phyloP scores from a whole-genome alignment of 2,113 vertebrate species.

The Xiphophorus maculatus region DNA sequence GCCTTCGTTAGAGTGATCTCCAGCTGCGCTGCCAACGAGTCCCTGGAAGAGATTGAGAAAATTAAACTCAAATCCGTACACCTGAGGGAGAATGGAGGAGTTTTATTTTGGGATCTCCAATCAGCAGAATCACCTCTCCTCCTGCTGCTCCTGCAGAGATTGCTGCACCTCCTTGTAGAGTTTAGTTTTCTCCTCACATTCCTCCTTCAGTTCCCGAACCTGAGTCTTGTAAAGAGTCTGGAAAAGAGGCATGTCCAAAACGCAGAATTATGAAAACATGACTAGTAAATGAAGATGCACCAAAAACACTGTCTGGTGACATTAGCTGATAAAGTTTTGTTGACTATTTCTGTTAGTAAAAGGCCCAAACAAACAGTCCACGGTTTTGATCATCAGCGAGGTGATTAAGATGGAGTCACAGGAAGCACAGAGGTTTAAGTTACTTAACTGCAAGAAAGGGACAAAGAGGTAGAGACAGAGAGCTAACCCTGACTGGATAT shows the following conservation, averaged over 20 bases:
- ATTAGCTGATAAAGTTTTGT: too few species aligned
- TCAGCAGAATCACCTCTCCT: constrained; percentile 86
- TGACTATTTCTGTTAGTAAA: too few species aligned
- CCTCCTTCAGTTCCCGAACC: constrained; percentile 97
- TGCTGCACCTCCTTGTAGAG: constrained; percentile 95
- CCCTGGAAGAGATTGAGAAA: constrained; percentile 75
- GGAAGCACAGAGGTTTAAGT: background rate
- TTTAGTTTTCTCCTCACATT: constrained; percentile 96
- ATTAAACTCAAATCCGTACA: background rate
- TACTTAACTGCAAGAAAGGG: background rate
- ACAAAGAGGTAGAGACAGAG: background rate
- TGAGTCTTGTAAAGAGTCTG: constrained; percentile 99
- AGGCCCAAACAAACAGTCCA: background rate
- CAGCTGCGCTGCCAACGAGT: constrained; percentile 95
- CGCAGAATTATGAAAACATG: background rate
- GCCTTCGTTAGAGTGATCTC: constrained; percentile 98
- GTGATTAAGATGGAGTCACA: background rate
- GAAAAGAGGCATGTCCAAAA: constrained; percentile 21
- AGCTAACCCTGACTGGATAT: background rate
- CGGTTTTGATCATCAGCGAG: background rate
- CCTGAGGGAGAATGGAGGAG: background rate
- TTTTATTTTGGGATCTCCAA: background rate
- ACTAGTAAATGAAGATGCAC: too few species aligned
- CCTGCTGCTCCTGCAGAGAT: constrained; percentile 92
- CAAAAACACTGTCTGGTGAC: too few species aligned